phyloP scores from a whole-genome alignment of 2,797 vertebrate genomes.

The Darevskia mixta region DNA sequence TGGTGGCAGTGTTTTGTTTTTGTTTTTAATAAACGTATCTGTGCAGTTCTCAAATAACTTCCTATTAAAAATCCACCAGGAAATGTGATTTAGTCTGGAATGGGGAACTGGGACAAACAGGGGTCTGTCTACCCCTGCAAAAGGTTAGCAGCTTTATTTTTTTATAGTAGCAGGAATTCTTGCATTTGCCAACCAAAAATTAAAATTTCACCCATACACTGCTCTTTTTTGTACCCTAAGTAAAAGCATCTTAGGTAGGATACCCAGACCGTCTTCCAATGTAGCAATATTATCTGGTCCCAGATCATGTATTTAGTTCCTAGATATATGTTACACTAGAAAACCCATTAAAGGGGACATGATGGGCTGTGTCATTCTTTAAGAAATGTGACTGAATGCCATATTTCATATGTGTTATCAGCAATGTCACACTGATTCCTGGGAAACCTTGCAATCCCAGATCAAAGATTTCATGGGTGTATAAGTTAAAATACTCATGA shows the following conservation, averaged over 20 bases:
- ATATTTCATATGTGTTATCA: background rate
- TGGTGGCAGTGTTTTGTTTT: no score
- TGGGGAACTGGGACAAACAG: no score
- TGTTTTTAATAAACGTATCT: no score
- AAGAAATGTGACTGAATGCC: background rate
- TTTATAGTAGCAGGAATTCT: background rate
- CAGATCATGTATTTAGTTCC: background rate
- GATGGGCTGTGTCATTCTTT: background rate
- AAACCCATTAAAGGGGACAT: slow-evolving; percentile 1
- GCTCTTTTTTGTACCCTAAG: background rate
- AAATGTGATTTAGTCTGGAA: no score
- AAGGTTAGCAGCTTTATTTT: background rate
- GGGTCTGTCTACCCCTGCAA: no score
- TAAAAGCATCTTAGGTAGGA: background rate
- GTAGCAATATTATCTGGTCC: background rate
- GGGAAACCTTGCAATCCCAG: slow-evolving; percentile 19
- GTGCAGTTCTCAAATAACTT: no score
- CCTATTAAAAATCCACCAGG: no score
- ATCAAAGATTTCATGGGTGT: slow-evolving; percentile 14
- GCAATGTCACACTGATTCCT: slow-evolving; percentile 16
- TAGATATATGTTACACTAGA: slow-evolving; percentile 31
- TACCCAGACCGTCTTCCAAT: background rate
- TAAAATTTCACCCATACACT: background rate
- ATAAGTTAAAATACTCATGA: background rate
- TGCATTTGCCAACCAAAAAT: slow-evolving; percentile 18